phyloP scores from a whole-genome alignment of 2,888 invertebrate species.

The Tetanocera ferruginea region DNA sequence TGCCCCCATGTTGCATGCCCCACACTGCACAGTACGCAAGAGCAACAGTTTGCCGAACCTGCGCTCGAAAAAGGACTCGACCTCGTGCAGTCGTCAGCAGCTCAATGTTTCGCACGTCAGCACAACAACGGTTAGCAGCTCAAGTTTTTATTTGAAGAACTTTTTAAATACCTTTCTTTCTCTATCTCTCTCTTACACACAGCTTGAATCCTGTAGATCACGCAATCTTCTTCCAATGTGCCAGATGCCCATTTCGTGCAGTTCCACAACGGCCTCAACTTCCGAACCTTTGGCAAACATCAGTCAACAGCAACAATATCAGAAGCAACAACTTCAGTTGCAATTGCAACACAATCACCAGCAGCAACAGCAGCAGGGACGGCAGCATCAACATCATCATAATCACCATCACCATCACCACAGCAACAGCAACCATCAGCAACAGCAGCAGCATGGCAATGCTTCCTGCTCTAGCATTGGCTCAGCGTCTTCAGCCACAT shows the following conservation, averaged over 20 bases:
- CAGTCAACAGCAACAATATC: conserved; percentile 46
- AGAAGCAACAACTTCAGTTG: conserved; percentile 51
- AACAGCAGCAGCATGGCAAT: conserved; percentile 8
- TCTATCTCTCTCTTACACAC: not conserved
- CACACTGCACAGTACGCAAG: conserved; percentile 75
- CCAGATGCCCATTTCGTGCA: conserved; percentile 68
- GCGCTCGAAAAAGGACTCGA: conserved; percentile 62
- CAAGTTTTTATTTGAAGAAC: conserved; percentile 60
- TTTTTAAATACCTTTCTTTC: not conserved
- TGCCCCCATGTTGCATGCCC: conserved; percentile 70
- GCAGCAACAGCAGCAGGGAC: conserved; percentile 39
- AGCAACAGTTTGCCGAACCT: conserved; percentile 87
- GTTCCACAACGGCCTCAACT: conserved; percentile 59
- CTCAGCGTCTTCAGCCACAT: conserved; percentile 12
- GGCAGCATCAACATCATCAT: conserved; percentile 39
- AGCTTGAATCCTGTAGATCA: conserved; percentile 61
- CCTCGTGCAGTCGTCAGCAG: conserved; percentile 47
- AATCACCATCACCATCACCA: conserved; percentile 45
- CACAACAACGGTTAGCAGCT: conserved; percentile 76
- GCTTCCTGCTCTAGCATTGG: conserved; percentile 7
- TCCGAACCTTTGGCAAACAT: conserved; percentile 56
- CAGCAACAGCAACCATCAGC: conserved; percentile 42
- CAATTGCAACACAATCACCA: conserved; percentile 46
- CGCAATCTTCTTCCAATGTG: conserved; percentile 70
- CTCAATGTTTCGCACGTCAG: conserved; percentile 73